Percentiles rank a stretch among this genome's conserved stretches.
Evolutionary conservation across 2,888 invertebrate genomes (phyloP).

Genomic region (Drosophila borealis): DNA sequence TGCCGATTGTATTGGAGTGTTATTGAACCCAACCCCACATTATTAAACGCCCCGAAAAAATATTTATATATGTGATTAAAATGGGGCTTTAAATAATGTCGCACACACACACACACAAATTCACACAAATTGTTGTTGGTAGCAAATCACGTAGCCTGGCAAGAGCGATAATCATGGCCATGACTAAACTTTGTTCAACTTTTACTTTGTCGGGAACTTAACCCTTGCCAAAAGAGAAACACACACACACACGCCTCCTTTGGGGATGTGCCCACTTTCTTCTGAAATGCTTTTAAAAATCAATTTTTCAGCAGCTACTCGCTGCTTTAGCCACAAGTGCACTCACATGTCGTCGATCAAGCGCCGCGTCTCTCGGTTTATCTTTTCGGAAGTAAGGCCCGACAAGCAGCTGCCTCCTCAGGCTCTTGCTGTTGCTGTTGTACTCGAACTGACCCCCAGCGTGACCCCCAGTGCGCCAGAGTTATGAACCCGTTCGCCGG

Average conservation of each 20-base stretch:
- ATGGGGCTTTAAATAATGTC: constrained; percentile 56
- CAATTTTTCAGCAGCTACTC: constrained; percentile 33
- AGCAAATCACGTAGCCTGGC: constrained; percentile 67
- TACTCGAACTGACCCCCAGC: constrained; percentile 31
- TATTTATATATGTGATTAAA: constrained; percentile 56
- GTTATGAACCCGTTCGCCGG: constrained; percentile 77
- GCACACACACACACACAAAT: too few relatives aligned
- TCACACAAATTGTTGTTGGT: constrained; percentile 54
- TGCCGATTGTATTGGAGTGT: constrained; percentile 28
- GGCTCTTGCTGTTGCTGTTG: constrained; percentile 13
- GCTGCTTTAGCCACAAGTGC: constrained; percentile 25
- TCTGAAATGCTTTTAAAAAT: constrained; percentile 37
- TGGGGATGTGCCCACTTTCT: constrained; percentile 28
- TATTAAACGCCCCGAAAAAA: constrained; percentile 58
- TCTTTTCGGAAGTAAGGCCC: constrained; percentile 65
- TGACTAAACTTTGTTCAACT: constrained; percentile 49
- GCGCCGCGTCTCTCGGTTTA: constrained; percentile 49
- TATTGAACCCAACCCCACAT: constrained; percentile 56
- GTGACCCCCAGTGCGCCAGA: constrained; percentile 50
- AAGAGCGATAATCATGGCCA: constrained; percentile 2
- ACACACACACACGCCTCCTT: constrained; percentile 1
- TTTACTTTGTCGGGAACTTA: constrained; percentile 56
- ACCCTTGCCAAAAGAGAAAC: constrained; percentile 12
- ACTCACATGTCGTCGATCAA: constrained; percentile 65
- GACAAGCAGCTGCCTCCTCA: too few relatives aligned